These are phyloP conservation scores for Ataeniobius toweri DNA, from an alignment of 2,797 vertebrate genomes.

Conservation along the genomic window DNA sequence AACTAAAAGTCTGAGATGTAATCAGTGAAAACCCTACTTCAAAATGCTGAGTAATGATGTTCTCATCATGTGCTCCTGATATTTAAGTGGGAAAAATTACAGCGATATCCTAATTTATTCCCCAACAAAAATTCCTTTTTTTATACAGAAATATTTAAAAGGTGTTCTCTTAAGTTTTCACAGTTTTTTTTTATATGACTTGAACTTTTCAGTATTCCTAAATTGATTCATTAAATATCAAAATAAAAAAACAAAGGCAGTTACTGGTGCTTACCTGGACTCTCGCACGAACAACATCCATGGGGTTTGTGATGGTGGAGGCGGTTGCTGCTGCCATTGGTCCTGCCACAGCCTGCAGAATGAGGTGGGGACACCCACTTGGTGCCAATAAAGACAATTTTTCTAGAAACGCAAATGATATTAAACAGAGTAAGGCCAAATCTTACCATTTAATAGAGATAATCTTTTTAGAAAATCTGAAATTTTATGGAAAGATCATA, in stretches of 20 bases:
- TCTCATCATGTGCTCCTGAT: no score
- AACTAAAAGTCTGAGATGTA: background rate
- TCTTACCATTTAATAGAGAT: background rate
- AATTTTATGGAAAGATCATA: no score
- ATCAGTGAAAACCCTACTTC: background rate
- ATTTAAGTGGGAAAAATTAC: no score
- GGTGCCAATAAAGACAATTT: conserved; percentile 91
- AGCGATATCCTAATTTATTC: no score
- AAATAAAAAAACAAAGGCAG: background rate
- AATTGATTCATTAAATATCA: no score
- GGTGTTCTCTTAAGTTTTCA: no score
- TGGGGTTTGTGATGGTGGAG: conserved; percentile 96
- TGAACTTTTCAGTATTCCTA: no score
- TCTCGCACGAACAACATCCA: conserved; percentile 94
- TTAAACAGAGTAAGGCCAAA: background rate
- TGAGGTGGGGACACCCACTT: conserved; percentile 91
- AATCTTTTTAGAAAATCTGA: background rate
- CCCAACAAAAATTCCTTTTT: no score
- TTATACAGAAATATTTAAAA: no score
- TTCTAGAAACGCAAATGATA: conserved; percentile 76
- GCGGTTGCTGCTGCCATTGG: conserved; percentile 94
- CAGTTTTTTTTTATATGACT: no score
- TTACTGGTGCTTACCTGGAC: conserved; percentile 85
- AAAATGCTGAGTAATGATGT: background rate
- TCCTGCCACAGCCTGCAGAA: conserved; percentile 93